Percentiles rank a stretch among this genome's conserved stretches.
phyloP scores from a whole-genome alignment of 2,888 invertebrate species.

The Aethes cnicana region DNA sequence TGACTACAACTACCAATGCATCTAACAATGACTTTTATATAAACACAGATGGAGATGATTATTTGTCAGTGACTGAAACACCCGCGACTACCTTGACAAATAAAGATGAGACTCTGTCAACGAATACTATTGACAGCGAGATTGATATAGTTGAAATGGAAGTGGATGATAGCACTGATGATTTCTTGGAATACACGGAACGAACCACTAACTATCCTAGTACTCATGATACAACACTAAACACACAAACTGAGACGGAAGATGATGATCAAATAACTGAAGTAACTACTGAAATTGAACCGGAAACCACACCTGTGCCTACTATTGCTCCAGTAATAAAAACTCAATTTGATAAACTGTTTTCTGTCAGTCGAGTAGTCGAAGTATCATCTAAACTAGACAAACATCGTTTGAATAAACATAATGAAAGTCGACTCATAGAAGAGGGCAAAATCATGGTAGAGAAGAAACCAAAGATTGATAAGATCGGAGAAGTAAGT shows the following conservation, averaged over 20 bases:
- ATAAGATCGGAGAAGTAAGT: constrained; percentile 87
- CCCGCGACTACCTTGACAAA: constrained; percentile 46
- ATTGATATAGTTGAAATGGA: constrained; percentile 59
- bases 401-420: constrained; percentile 81
- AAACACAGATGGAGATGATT: constrained; percentile 64
- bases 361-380: constrained; percentile 86
- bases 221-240: constrained; percentile 48
- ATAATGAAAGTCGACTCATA: constrained; percentile 76
- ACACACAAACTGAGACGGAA: constrained; percentile 44
- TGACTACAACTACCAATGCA: constrained; percentile 16
- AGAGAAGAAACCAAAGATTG: constrained; percentile 83
- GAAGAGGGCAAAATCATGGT: constrained; percentile 79
- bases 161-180: constrained; percentile 61
- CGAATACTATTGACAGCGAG: constrained; percentile 53
- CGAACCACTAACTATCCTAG: constrained; percentile 56
- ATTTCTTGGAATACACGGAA: constrained; percentile 65
- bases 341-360: constrained; percentile 82
- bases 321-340: constrained; percentile 62
- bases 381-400: constrained; percentile 86
- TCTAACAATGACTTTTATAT: constrained; percentile 21
- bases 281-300: constrained; percentile 41
- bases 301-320: constrained; percentile 50
- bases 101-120: constrained; percentile 46
- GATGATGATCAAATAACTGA: constrained; percentile 38
- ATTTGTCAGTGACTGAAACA: constrained; percentile 58